Base-by-base conservation (phyloP, 2,888 invertebrate genomes). In the Sesia apiformis region DNA sequence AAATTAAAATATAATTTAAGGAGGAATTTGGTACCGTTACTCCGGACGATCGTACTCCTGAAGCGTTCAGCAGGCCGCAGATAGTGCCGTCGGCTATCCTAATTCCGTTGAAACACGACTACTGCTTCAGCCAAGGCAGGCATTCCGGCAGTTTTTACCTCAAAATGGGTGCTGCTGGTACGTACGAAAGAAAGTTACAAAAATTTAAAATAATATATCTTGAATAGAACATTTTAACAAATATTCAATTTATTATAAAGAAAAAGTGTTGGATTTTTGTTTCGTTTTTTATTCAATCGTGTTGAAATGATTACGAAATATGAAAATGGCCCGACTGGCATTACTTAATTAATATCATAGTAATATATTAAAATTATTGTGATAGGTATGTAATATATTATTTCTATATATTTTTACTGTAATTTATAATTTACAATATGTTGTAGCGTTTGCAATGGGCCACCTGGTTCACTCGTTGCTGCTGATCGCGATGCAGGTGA, bases 401-500 rank as follows among this genome's bases (percentile, higher is more conserved):
- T 23, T 23, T 23, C 1, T 23, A 23, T 1, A 23, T 23, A 23
- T 23, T 23, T 23, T 23, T 23, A 2, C 23, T 23, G 23, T 23
- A 23, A 23, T 23, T 23, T 23, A 23, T 23, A 23, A 2, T 23
- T 23, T 23, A 2, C 23, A 1, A 23, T 23, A 23, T 23, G 23
- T 70, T 67, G 39, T 84, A 95, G 95, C 90, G 60, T 96, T 96
- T 69, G 95, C 95, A 51, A 90, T 95, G 56, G 95, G 95, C 3
- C 93, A 94, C 71, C 85, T 96, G 66, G 93, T 95, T 5, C 94
- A 95, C 80, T 93, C 93, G 52, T 91, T 93, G 3, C 85, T 96
- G 5, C 83, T 93, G 49, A 86, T 95, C 46, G 92, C 93, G 4
- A 93, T 94, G 58, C 93, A 94, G 77, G 88, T 94, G 50, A 90